phyloP scores from a whole-genome alignment of 1,140 invertebrate species.

The Tenebrio molitor region DNA sequence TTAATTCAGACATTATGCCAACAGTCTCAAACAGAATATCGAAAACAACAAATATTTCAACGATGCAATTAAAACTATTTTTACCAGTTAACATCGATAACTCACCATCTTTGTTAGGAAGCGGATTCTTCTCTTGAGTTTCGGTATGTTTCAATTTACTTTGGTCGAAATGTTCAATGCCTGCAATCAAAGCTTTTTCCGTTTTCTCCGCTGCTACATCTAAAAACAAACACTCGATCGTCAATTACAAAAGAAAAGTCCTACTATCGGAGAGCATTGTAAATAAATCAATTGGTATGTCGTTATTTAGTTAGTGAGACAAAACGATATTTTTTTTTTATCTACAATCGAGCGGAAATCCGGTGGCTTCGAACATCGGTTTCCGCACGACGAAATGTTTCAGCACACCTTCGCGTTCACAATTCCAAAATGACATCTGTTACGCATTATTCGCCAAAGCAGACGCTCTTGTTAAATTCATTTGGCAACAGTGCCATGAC shows the following conservation, averaged over 20 bases:
- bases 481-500: no score
- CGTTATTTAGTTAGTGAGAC: slow-evolving; percentile 20
- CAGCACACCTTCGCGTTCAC: no score
- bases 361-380: background rate
- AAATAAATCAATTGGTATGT: background rate
- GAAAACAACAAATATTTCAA: background rate
- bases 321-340: background rate
- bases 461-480: no score
- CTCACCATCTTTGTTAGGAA: slow-evolving; percentile 95
- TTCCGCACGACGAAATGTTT: no score
- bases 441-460: no score
- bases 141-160: slow-evolving; percentile 91
- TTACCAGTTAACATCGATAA: slow-evolving; percentile 31
- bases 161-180: slow-evolving; percentile 87
- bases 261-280: background rate
- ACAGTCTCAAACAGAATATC: no score
- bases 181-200: slow-evolving; percentile 86
- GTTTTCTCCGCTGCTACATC: slow-evolving; percentile 90
- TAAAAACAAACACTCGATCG: slow-evolving; percentile 65
- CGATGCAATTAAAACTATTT: no score
- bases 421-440: no score
- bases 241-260: background rate
- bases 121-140: slow-evolving; percentile 92
- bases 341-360: slow-evolving; percentile 32
- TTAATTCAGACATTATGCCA: no score